Percentiles rank a stretch among this genome's conserved stretches.
These are phyloP conservation scores for Cerastis rubricosa DNA, from an alignment of 2,888 invertebrate genomes.

Conservation along the genomic window DNA sequence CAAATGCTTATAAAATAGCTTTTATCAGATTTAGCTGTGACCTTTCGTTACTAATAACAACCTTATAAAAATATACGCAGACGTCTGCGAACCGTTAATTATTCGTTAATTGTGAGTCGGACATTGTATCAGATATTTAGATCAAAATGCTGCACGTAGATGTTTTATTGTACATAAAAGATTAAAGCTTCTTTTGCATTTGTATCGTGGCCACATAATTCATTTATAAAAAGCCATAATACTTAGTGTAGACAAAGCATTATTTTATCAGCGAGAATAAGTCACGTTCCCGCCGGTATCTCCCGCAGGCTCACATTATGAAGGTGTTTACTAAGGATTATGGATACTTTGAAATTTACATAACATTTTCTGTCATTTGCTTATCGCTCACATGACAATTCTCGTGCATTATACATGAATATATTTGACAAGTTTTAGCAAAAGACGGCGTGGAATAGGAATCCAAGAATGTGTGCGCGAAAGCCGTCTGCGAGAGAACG, in stretches of 20 bases:
- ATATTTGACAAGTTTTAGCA: slow-evolving; percentile 88
- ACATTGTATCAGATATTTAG: slow-evolving; percentile 37
- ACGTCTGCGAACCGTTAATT: slow-evolving; percentile 57
- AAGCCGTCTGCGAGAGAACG: slow-evolving; percentile 65
- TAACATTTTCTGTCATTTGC: slow-evolving; percentile 90
- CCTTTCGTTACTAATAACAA: slow-evolving; percentile 75
- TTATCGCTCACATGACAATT: slow-evolving; percentile 89
- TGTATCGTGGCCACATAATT: slow-evolving; percentile 49
- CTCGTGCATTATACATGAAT: slow-evolving; percentile 88
- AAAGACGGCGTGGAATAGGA: slow-evolving; percentile 79
- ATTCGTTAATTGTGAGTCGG: slow-evolving; percentile 53
- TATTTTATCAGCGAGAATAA: slow-evolving; percentile 83
- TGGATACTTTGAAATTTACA: slow-evolving; percentile 87
- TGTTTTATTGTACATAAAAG: slow-evolving; percentile 18
- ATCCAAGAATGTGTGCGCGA: slow-evolving; percentile 80
- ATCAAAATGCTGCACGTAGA: slow-evolving; percentile 9
- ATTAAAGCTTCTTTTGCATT: slow-evolving; percentile 47
- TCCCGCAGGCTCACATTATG: slow-evolving; percentile 82
- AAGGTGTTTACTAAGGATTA: slow-evolving; percentile 86
- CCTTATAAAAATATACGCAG: slow-evolving; percentile 65
- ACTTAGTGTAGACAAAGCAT: slow-evolving; percentile 80
- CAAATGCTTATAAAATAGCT: slow-evolving; percentile 82
- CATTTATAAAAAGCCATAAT: slow-evolving; percentile 70
- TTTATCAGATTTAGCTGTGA: slow-evolving; percentile 81
- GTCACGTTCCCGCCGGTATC: slow-evolving; percentile 83